These are phyloP conservation scores for Crocidura indochinensis DNA, from an alignment of 2,797 vertebrate genomes.

Conservation along the genomic window DNA sequence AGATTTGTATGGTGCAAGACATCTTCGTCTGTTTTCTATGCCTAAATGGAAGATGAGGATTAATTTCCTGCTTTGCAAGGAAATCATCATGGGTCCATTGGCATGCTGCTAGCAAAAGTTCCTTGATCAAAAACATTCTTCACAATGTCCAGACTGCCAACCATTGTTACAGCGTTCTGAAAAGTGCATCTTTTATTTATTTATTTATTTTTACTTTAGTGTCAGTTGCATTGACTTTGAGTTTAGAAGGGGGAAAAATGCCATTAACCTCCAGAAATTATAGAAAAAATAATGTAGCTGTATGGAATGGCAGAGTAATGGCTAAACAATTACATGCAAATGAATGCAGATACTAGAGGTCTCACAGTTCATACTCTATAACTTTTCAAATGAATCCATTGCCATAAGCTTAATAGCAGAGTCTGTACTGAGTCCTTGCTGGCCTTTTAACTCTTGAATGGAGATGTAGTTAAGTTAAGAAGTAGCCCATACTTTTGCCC, in stretches of 20 bases:
- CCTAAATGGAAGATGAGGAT: constrained; percentile 76
- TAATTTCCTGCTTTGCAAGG: constrained; percentile 78
- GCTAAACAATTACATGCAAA: constrained; percentile 90
- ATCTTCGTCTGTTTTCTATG: constrained; percentile 60
- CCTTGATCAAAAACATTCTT: constrained; percentile 86
- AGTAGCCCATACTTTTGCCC: constrained; percentile 77
- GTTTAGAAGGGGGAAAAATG: constrained; percentile 84
- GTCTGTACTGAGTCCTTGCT: constrained; percentile 81
- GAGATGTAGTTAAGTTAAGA: constrained; percentile 74
- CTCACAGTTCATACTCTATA: constrained; percentile 83
- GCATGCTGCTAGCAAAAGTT: constrained; percentile 70
- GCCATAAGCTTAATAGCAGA: constrained; percentile 85
- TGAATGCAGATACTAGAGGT: constrained; percentile 86
- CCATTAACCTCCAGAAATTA: constrained; percentile 88
- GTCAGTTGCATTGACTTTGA: constrained; percentile 87
- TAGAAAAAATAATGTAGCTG: constrained; percentile 78
- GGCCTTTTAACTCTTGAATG: constrained; percentile 83
- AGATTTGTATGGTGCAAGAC: constrained; percentile 72
- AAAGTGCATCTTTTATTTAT: constrained; percentile 76
- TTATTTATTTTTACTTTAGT: constrained; percentile 83
- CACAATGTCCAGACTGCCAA: constrained; percentile 84
- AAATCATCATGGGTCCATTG: constrained; percentile 75
- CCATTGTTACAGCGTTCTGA: constrained; percentile 78
- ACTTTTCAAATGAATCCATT: constrained; percentile 85
- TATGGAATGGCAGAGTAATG: constrained; percentile 81